Evolutionary conservation across 2,113 vertebrate species (phyloP).

Genomic region (Protomyctophum bolini): DNA sequence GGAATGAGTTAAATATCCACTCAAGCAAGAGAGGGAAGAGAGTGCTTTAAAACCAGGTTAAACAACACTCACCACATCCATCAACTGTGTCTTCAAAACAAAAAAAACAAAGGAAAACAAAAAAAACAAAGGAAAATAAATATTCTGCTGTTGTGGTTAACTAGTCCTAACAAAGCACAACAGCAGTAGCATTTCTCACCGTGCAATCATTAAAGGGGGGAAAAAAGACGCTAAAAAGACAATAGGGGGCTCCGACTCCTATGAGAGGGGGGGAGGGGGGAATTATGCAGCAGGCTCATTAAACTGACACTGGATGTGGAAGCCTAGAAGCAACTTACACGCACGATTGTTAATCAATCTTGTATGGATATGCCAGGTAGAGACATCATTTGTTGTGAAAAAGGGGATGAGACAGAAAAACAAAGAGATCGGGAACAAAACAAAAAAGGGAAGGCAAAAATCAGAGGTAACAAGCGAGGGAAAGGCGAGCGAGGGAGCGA

Average conservation of each 20-base stretch:
- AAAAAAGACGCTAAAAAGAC: background rate
- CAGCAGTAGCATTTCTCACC: constrained; percentile 50
- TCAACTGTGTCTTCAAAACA: constrained; percentile 68
- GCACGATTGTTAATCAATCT: constrained; percentile 66
- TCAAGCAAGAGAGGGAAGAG: constrained; percentile 74
- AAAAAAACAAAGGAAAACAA: background rate
- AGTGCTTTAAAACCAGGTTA: constrained; percentile 81
- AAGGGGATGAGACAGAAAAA: constrained; percentile 14
- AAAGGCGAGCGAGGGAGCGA: constrained; percentile 51
- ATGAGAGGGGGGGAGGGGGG: constrained; percentile 39
- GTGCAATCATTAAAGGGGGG: constrained; percentile 65
- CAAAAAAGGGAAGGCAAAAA: constrained; percentile 46
- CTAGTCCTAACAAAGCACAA: constrained; percentile 13
- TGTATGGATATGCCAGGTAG: constrained; percentile 49
- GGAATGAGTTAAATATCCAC: constrained; percentile 75
- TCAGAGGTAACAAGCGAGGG: constrained; percentile 65
- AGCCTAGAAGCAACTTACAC: constrained; percentile 44
- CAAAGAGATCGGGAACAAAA: constrained; percentile 44
- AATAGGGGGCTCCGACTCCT: constrained; percentile 3
- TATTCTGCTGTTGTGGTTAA: constrained; percentile 48
- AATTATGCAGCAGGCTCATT: constrained; percentile 68
- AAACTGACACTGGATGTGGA: constrained; percentile 43
- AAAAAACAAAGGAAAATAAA: constrained; percentile 27
- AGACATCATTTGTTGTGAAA: constrained; percentile 45
- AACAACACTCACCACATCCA: constrained; percentile 80